These are phyloP conservation scores for Coracopsis vasa DNA, from an alignment of 2,113 vertebrate genomes.

Conservation along the genomic window DNA sequence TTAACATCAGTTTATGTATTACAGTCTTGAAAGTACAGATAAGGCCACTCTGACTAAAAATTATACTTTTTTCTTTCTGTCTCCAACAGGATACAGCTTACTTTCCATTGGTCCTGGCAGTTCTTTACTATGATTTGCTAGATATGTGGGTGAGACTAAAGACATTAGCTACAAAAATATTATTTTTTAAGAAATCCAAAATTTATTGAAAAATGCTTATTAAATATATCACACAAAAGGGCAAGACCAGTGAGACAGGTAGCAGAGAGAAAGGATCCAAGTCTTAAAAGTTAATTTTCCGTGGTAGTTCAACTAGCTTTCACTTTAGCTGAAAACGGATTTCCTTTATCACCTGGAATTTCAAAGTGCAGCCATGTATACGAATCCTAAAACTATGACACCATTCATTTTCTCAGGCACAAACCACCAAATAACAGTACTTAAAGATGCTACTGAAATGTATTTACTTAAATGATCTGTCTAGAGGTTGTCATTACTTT, in stretches of 20 bases:
- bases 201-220: background rate
- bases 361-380: background rate
- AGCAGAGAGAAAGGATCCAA: background rate
- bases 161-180: background rate
- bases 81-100: background rate
- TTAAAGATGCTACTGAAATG: slow-evolving; percentile 22
- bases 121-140: background rate
- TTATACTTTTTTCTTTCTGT: background rate
- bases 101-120: background rate
- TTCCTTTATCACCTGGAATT: background rate
- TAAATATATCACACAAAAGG: background rate
- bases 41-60: background rate
- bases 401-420: background rate
- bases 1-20: background rate
- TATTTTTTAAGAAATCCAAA: background rate
- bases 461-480: slow-evolving; percentile 41
- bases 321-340: background rate
- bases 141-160: background rate
- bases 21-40: background rate
- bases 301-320: background rate
- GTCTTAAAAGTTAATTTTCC: background rate
- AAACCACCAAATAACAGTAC: background rate
- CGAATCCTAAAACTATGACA: background rate
- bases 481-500: slow-evolving; percentile 48
- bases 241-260: background rate